These are phyloP conservation scores for Ciona savignyi DNA, from an alignment of 23 tunicate genomes.

Conservation along the genomic window DNA sequence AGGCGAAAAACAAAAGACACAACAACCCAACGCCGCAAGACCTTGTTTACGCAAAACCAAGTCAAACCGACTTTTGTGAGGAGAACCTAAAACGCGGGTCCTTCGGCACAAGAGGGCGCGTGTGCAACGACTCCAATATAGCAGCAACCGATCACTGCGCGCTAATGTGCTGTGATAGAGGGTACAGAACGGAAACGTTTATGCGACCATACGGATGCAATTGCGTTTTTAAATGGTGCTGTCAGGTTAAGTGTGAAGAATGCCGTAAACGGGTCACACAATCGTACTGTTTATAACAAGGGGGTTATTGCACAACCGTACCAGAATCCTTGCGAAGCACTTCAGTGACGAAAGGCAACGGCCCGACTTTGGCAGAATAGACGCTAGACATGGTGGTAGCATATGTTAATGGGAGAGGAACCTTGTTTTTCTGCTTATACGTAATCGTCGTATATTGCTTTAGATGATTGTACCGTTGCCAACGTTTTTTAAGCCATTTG, in stretches of 20 bases:
- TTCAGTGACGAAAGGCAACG: too few relatives aligned
- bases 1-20: constrained; percentile 11
- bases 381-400: too few relatives aligned
- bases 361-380: too few relatives aligned
- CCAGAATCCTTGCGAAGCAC: too few relatives aligned
- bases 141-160: constrained; percentile 44
- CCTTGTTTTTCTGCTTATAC: too few relatives aligned
- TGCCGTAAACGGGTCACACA: constrained; percentile 20
- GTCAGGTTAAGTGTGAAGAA: constrained; percentile 42
- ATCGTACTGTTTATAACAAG: constrained; percentile 21
- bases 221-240: constrained; percentile 76
- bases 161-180: constrained; percentile 65
- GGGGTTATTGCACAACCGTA: too few relatives aligned
- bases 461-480: neutral
- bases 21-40: constrained; percentile 23
- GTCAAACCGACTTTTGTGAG: constrained; percentile 36
- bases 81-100: constrained; percentile 52
- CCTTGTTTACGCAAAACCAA: constrained; percentile 36
- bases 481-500: neutral
- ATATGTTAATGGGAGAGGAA: too few relatives aligned
- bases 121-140: constrained; percentile 54
- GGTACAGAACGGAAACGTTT: constrained; percentile 5
- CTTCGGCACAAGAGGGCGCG: constrained; percentile 62
- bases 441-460: neutral
- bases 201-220: constrained; percentile 24